These are phyloP conservation scores for Anhinga anhinga DNA, from an alignment of 2,113 vertebrate genomes.

Conservation along the genomic window DNA sequence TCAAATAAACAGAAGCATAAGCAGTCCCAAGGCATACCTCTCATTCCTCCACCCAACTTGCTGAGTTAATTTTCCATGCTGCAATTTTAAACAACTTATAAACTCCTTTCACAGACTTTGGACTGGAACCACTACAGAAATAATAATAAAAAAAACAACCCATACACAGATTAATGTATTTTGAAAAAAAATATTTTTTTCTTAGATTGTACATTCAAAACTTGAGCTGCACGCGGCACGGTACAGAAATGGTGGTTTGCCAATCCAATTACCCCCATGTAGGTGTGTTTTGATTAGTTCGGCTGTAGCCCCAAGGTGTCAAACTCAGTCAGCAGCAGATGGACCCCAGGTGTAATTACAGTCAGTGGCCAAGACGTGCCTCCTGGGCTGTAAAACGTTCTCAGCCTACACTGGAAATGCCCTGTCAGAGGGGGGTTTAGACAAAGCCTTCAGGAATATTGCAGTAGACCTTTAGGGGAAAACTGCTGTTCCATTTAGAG, in stretches of 20 bases:
- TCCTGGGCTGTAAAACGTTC: background rate
- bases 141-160: background rate
- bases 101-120: background rate
- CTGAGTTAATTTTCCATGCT: background rate
- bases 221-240: background rate
- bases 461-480: background rate
- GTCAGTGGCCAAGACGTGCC: background rate
- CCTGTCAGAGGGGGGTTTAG: background rate
- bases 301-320: background rate
- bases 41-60: background rate
- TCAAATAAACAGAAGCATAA: background rate
- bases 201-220: slow-evolving; percentile 41
- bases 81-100: background rate
- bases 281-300: background rate
- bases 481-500: background rate
- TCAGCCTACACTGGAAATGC: background rate
- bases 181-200: slow-evolving; percentile 29
- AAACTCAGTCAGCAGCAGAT: background rate
- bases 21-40: background rate
- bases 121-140: background rate
- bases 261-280: background rate
- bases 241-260: background rate
- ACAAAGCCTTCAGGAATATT: background rate
- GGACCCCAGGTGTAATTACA: slow-evolving; percentile 2
- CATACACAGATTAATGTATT: background rate